Conservation (phyloP, 1,140 invertebrate genomes). For the Drosophila pachea region DNA sequence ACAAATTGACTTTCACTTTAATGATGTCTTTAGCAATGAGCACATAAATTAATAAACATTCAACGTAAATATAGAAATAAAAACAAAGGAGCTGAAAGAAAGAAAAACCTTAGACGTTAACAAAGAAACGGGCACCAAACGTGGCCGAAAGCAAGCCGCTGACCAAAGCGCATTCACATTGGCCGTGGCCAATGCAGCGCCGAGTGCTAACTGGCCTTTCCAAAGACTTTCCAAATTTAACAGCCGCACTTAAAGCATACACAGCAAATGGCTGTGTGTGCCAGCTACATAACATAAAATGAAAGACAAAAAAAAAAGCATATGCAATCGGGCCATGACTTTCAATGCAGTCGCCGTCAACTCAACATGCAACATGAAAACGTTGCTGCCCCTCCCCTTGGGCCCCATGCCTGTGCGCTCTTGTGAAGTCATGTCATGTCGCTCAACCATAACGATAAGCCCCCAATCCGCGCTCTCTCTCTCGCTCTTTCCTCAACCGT, state of each 20-base stretch:
- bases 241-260: not conserved
- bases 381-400: slow-evolving; percentile 41
- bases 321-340: slow-evolving; percentile 59
- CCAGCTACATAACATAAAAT: slow-evolving; percentile 20
- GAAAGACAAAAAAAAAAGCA: slow-evolving; percentile 8
- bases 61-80: slow-evolving; percentile 27
- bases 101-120: slow-evolving; percentile 8
- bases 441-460: slow-evolving; percentile 53
- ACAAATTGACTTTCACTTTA: slow-evolving; percentile 75
- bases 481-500: not conserved
- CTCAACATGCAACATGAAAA: slow-evolving; percentile 70
- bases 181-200: slow-evolving; percentile 5
- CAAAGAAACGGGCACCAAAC: slow-evolving; percentile 19
- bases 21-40: slow-evolving; percentile 66
- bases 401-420: slow-evolving; percentile 7
- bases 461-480: not conserved
- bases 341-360: slow-evolving; percentile 55
- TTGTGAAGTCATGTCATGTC: slow-evolving; percentile 46
- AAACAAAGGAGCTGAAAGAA: not conserved
- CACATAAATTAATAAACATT: slow-evolving; percentile 65
- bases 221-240: slow-evolving; percentile 42
- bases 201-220: slow-evolving; percentile 39
- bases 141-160: slow-evolving; percentile 1
- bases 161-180: slow-evolving; percentile 32
- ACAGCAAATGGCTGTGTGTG: not conserved